Base-by-base conservation (phyloP, 2,888 invertebrate genomes). In the Acrobasis consociella region DNA sequence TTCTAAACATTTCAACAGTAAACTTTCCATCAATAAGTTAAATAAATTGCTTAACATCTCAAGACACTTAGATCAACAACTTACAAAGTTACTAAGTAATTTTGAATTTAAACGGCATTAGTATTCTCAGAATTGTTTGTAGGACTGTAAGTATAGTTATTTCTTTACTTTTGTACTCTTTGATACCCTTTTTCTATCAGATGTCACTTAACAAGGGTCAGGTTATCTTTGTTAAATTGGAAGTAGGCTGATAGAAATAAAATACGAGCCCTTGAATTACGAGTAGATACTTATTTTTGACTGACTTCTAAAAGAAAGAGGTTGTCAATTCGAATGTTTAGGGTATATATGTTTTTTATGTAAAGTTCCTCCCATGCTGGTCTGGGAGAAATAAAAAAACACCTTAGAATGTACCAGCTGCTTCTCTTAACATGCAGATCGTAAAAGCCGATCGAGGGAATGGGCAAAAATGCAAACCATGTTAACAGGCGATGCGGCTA, bases 131-230 rank as follows among this genome's bases (percentile, higher is more conserved):
- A 52, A 52, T 31, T 31, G 52, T 52, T 31, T 22, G 11, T 31
- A 11, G 2, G 5, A 22, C 11, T 50, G 17, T 51, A 31, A 3
- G 22, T 31, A 8, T 31, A 31, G 5, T 31, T 31, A 31, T 31
- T 31, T 31, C 31, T 31, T 31, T 31, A 31, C 31, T 31, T 8
- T 5, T 7, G 2, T 31, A 31, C 31, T 7, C 31, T 31, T 52
- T 31, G 52, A 52, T 52, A 52, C 52, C 52, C 52, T 52, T 31
- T n/a, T 52, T 52, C 52, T 52, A 13, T 52, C 52, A 31, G 11
- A 51, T 51, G 52, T 31, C 52, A 31, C 31, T 52, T 1, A 31
- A 50, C 17, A 31, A 51, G 15, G 17, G 51, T 46, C 17, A 5
- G 7, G 5, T 52, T 52, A 52, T 52, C 52, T 52, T n/a, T 52